Evolutionary conservation across 2,888 invertebrate species (phyloP).

Genomic region (Oscheius sp.): DNA sequence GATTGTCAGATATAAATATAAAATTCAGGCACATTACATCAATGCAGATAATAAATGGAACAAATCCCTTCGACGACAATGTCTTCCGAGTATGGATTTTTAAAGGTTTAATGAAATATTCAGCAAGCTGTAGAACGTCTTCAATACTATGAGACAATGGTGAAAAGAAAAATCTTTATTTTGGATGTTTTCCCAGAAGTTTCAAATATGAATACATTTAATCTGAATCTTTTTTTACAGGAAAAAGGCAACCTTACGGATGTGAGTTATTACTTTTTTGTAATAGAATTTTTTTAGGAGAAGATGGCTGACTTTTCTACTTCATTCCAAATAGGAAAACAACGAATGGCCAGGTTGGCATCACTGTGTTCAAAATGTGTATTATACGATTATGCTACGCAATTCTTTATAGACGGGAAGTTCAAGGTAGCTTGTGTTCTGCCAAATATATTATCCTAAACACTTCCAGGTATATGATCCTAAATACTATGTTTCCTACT

Average conservation of each 20-base stretch:
- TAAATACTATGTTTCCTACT: not conserved
- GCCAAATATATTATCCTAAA: not conserved
- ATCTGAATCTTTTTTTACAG: not conserved
- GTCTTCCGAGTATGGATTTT: not conserved
- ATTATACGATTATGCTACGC: conserved; percentile 13
- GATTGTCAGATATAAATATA: not conserved
- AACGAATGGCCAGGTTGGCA: not conserved
- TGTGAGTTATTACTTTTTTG: no score
- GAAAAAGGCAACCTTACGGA: not conserved
- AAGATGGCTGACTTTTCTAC: no score
- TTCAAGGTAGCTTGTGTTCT: conserved; percentile 5
- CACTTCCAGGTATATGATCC: conserved; percentile 9
- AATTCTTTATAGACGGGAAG: conserved; percentile 7
- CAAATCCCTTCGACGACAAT: conserved; percentile 14
- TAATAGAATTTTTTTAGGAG: no score
- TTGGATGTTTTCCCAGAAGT: not conserved
- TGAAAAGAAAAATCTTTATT: conserved; percentile 4
- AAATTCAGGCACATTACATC: not conserved
- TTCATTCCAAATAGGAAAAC: no score
- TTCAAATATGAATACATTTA: not conserved
- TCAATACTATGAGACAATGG: not conserved
- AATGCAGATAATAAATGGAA: not conserved
- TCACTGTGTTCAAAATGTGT: conserved; percentile 1
- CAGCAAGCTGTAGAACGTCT: not conserved
- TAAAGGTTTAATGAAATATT: not conserved